phyloP scores from a whole-genome alignment of 2,888 invertebrate species.

The Bedellia somnulentella region DNA sequence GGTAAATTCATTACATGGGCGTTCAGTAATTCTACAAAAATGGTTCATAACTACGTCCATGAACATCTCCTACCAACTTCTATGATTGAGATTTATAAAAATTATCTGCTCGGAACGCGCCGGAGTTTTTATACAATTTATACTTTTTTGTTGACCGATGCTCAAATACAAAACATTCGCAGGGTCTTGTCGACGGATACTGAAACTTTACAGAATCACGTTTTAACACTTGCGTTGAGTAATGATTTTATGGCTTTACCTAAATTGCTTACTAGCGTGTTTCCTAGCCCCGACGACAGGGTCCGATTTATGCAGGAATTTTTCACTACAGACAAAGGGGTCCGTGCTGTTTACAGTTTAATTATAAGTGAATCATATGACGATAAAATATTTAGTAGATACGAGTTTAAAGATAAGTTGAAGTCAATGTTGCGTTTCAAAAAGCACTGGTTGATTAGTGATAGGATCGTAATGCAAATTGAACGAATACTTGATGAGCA shows the following conservation, averaged over 20 bases:
- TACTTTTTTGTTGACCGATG: neutral
- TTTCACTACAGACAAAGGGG: neutral
- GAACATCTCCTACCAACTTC: neutral
- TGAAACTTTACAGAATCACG: neutral
- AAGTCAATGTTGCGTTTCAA: neutral
- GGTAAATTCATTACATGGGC: neutral
- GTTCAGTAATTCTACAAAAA: neutral
- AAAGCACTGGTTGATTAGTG: neutral
- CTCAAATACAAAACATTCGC: neutral
- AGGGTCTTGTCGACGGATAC: neutral
- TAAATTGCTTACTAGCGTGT: neutral
- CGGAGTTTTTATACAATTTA: neutral
- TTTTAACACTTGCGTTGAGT: neutral
- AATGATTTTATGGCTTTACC: neutral
- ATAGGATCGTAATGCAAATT: neutral
- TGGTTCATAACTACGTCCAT: neutral
- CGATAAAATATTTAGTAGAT: neutral
- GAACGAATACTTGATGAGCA: neutral
- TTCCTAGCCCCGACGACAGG: neutral
- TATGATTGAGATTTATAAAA: neutral
- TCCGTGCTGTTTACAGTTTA: neutral
- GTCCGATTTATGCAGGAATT: neutral
- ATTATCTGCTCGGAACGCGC: neutral
- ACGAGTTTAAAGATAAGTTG: neutral
- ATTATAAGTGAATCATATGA: neutral